Conservation (phyloP, 2,113 vertebrate genomes). For the Tautogolabrus adspersus region DNA sequence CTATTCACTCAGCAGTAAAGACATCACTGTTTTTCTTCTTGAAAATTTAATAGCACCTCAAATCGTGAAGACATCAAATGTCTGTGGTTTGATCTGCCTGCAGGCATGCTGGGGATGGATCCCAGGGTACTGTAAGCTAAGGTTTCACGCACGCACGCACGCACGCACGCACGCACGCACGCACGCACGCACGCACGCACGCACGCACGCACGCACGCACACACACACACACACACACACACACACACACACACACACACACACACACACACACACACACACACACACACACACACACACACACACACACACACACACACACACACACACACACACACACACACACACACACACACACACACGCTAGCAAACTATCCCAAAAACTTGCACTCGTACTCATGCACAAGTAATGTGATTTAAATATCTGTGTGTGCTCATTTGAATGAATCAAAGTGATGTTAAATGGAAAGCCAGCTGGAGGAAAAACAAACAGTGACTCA, state of each 20-base stretch:
- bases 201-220: no score
- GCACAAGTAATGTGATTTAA: constrained; percentile 27
- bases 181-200: no score
- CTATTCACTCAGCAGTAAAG: constrained; percentile 22
- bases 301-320: no score
- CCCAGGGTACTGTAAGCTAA: background rate
- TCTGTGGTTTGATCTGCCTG: constrained; percentile 31
- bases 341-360: no score
- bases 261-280: no score
- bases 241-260: no score
- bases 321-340: no score
- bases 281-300: no score
- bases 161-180: no score
- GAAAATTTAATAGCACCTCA: constrained; percentile 34
- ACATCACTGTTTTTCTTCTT: constrained; percentile 24
- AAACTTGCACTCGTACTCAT: background rate
- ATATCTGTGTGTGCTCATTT: constrained; percentile 32
- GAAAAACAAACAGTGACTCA: constrained; percentile 52
- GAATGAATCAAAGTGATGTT: constrained; percentile 44
- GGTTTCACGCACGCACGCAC: no score
- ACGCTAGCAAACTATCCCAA: background rate
- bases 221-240: no score
- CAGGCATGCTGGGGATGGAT: constrained; percentile 28
- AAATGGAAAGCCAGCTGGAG: constrained; percentile 42
- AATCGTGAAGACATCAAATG: constrained; percentile 40